phyloP scores from a whole-genome alignment of 2,113 vertebrate genomes.

The Paralichthys olivaceus region DNA sequence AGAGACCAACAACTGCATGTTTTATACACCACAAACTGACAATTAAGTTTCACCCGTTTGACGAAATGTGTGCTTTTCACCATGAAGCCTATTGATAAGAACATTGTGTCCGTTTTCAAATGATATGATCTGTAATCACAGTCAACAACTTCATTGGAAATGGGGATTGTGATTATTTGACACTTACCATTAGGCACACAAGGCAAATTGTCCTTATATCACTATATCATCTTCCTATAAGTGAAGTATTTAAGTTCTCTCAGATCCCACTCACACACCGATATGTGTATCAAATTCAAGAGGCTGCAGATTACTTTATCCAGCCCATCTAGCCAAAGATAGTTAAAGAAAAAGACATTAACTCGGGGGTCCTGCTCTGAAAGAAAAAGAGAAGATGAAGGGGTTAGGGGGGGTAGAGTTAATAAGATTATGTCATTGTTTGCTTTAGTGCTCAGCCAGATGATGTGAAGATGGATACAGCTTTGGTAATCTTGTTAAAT shows the following conservation, averaged over 20 bases:
- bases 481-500: constrained; percentile 39
- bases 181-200: not conserved
- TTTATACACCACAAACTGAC: not conserved
- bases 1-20: not conserved
- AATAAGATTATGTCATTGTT: constrained; percentile 52
- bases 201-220: not conserved
- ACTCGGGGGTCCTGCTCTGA: not conserved
- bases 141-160: not conserved
- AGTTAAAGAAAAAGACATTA: too few relatives aligned
- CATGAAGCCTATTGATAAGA: too few relatives aligned
- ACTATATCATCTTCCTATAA: not conserved
- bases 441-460: constrained; percentile 10
- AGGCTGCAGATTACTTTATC: constrained; percentile 15
- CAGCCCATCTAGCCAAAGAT: not conserved
- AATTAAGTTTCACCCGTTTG: too few relatives aligned
- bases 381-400: not conserved
- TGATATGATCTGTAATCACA: too few relatives aligned
- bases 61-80: too few relatives aligned
- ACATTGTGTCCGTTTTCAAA: not conserved
- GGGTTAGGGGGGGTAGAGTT: constrained; percentile 24
- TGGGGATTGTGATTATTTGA: not conserved
- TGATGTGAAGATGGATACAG: not conserved
- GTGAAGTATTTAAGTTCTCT: not conserved
- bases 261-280: not conserved
- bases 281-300: not conserved